Evolutionary conservation across 2,797 vertebrate species (phyloP), one percentile per base, ranked within the genome.

Genomic region (Enteromius unitaeniatus): DNA sequence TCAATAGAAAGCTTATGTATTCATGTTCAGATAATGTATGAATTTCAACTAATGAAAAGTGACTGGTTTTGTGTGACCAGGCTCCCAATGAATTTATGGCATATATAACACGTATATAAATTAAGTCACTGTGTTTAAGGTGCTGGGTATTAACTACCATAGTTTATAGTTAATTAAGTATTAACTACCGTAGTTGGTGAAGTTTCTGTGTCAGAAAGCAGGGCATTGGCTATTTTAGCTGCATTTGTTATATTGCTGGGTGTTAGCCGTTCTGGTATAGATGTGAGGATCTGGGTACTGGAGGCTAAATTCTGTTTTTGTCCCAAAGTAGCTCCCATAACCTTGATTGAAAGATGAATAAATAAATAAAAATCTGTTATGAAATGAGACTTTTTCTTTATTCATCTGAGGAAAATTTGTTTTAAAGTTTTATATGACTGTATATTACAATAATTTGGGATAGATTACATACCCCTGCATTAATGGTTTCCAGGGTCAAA

Each of bases 221-320:
- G 82, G 0, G 23, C 77, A 79, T 84, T 88, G 28, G 51, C 53
- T 0, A 93, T 93, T 40, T 88, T 5, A 81, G 85, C 87, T 9
- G 91, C 93, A 1, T 62, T 6, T 1, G 85, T 89, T 0, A 92
- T 51, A 5, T 92, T 45, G 21, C 88, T 60, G 13, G 88, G 1
- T 0, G 86, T 91, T 62, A 93, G 87, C 7, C 42, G 34, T 21
- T 91, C 84, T 0, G 93, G 89, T 11, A 26, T 87, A 17, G 91
- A 92, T 0, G 93, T 93, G 79, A 93, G 88, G 23, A 93, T 90
- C 51, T 93, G 93, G 74, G 90, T 72, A 73, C 81, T 91, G 79
- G 49, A 23, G 0, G 92, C 89, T 6, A 92, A 73, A 0, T 4
- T 7, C 2, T 1, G 60, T 64, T 78, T 78, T 0, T 28, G 0